Conservation (phyloP, 2,797 vertebrate genomes). For the Malurus splendens region DNA sequence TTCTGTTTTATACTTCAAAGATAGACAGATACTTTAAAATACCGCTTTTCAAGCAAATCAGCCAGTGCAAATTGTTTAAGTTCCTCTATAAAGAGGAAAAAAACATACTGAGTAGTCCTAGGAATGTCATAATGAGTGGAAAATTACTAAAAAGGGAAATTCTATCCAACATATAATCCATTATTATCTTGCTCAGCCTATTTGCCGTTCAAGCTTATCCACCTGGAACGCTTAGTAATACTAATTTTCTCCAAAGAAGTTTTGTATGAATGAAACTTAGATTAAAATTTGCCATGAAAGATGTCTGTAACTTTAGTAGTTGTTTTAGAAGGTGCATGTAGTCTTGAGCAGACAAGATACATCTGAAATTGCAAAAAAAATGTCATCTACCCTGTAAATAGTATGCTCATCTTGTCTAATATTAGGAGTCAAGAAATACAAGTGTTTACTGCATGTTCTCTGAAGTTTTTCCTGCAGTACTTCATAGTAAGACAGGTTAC, state of each 20-base stretch:
- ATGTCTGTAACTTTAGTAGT: background rate
- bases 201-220: background rate
- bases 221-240: background rate
- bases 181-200: background rate
- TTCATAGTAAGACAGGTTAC: background rate
- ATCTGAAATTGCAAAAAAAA: background rate
- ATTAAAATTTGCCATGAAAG: background rate
- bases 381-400: background rate
- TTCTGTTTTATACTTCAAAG: background rate
- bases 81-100: background rate
- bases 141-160: background rate
- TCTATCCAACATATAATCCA: background rate
- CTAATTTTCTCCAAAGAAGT: background rate
- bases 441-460: background rate
- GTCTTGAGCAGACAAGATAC: background rate
- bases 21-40: background rate
- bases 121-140: background rate
- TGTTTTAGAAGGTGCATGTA: background rate
- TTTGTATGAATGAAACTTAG: background rate
- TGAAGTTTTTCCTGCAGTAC: background rate
- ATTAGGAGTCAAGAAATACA: background rate
- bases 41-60: background rate
- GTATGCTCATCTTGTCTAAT: background rate
- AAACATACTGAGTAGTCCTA: background rate
- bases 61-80: background rate